Evolutionary conservation across 2,797 vertebrate genomes (phyloP).

Genomic region (Margarornis squamiger): DNA sequence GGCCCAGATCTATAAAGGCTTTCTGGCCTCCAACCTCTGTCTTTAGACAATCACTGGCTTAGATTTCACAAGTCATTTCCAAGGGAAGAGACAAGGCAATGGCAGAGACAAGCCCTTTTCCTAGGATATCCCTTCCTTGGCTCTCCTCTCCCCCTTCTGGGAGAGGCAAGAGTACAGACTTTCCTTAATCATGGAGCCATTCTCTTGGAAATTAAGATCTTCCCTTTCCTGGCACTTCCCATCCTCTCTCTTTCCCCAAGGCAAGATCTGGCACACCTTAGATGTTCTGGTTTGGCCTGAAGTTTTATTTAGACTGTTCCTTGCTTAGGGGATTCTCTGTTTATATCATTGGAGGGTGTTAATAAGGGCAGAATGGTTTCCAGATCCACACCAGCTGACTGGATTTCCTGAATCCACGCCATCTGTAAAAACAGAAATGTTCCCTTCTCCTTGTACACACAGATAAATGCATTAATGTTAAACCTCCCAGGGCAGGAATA

Average conservation of each 20-base stretch:
- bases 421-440: conserved; percentile 69
- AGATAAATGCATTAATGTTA: conserved; percentile 41
- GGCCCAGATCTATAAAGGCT: neutral
- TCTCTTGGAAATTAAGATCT: conserved; percentile 42
- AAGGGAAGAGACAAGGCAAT: neutral
- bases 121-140: neutral
- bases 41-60: conserved; percentile 6
- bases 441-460: conserved; percentile 45
- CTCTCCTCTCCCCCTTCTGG: neutral
- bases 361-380: conserved; percentile 70
- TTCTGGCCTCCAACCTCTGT: conserved; percentile 1
- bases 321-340: conserved; percentile 70
- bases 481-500: neutral
- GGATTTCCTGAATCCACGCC: conserved; percentile 61
- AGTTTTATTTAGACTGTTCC: conserved; percentile 68
- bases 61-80: neutral
- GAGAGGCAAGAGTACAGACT: neutral
- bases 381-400: conserved; percentile 67
- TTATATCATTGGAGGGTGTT: conserved; percentile 65
- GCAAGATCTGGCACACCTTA: conserved; percentile 65
- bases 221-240: conserved; percentile 48
- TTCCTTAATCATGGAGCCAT: neutral
- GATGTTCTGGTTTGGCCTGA: conserved; percentile 58
- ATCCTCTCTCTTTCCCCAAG: conserved; percentile 4
- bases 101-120: conserved; percentile 9